Evolutionary conservation across 2,113 vertebrate genomes (phyloP), one percentile per base, ranked within the genome.

Genomic region (Anseranas semipalmata): DNA sequence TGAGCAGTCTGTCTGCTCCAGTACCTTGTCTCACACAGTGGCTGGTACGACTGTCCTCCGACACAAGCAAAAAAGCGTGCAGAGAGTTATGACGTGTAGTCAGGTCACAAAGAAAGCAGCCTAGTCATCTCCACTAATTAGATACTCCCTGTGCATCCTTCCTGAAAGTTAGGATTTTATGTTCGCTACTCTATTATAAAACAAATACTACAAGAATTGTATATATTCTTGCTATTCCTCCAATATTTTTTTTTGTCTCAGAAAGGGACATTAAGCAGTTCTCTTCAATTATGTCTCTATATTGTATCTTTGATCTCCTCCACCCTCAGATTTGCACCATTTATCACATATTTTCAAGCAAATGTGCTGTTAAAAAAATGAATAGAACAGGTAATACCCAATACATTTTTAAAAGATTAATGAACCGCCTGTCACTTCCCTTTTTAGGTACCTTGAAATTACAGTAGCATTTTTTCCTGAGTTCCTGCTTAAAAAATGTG

Each of bases 21-120:
- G 2, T 16, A 41, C 3, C 8, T 62, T 1, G 0, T 58, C 6
- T 77, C 12, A 71, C 9, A 7, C 1, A 3, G 30, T 85, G 30
- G 19, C 7, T 41, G 33, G 19, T 27, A 77, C 0, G 1, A 41
- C 0, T 1, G 2, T 43, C 2, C 24, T n/a, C 20, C 2, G 2
- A 9, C 10, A 46, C 25, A 37, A 67, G 13, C 15, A 19, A 62
- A 39, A 82, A 59, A 35, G 2, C 18, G 2, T 55, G 12, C 32
- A 59, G 70, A 77, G 13, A 52, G 7, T 41, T 87, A 71, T 5
- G 15, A 33, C 2, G 2, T 28, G 7, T 9, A 55, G 28, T 45
- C 8, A 70, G 11, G 56, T 65, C 25, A 28, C 30, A 76, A 83
- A 68, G 33, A 60, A 74, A 74, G 28, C 14, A 22, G 25, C 11